Evolutionary conservation across 2,888 invertebrate genomes (phyloP).

Genomic region (Tridacna gigas): DNA sequence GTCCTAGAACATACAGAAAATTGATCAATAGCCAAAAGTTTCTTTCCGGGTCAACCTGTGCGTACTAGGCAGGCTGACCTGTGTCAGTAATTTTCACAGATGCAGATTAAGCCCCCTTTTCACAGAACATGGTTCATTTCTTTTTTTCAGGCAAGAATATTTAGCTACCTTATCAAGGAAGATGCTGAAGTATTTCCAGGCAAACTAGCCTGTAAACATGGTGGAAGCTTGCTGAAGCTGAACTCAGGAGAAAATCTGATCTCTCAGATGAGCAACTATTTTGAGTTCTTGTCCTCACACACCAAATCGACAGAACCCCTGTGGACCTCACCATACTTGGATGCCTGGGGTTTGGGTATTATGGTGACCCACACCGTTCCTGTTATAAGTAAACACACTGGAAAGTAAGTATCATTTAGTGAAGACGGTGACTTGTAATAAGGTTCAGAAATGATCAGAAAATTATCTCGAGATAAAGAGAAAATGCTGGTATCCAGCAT

Average conservation of each 20-base stretch:
- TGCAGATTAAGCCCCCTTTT: too few relatives aligned
- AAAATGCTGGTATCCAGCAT: too few relatives aligned
- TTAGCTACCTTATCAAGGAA: conserved; percentile 85
- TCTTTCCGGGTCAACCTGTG: too few relatives aligned
- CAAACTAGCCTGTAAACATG: conserved; percentile 82
- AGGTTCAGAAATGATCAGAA: neutral
- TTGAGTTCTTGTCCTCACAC: conserved; percentile 84
- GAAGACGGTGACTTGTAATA: neutral
- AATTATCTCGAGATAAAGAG: neutral
- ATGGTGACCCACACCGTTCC: conserved; percentile 85
- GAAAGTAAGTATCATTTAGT: conserved; percentile 74
- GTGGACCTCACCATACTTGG: conserved; percentile 85
- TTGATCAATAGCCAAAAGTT: too few relatives aligned
- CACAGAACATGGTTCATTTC: too few relatives aligned
- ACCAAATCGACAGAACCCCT: conserved; percentile 82
- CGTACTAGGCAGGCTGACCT: too few relatives aligned
- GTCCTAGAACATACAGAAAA: too few relatives aligned
- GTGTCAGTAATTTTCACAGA: too few relatives aligned
- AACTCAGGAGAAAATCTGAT: conserved; percentile 84
- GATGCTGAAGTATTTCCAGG: conserved; percentile 85
- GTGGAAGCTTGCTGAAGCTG: conserved; percentile 84
- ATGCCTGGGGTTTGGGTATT: conserved; percentile 85
- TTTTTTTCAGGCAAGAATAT: conserved; percentile 81
- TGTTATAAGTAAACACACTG: conserved; percentile 81
- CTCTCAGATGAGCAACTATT: conserved; percentile 85